phyloP scores from a whole-genome alignment of 1,140 invertebrate genomes.

The Brachionus angularis region DNA sequence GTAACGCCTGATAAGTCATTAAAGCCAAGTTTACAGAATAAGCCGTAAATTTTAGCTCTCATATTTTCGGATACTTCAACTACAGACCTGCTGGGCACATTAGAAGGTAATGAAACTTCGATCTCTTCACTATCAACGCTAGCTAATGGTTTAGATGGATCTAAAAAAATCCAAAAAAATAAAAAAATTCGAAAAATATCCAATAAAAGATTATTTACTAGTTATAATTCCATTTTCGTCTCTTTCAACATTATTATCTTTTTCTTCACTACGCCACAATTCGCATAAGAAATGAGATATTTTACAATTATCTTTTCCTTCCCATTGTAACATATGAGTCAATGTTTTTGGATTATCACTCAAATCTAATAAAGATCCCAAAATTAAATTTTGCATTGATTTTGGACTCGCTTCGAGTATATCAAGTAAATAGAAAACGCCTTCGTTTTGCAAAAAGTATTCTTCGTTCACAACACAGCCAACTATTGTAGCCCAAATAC shows the following conservation, averaged over 20 bases:
- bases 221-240: constrained; percentile 51
- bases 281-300: constrained; percentile 57
- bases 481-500: constrained; percentile 56
- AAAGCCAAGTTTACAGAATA: constrained; percentile 58
- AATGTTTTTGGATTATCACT: constrained; percentile 57
- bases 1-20: constrained; percentile 54
- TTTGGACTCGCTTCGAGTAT: constrained; percentile 56
- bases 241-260: constrained; percentile 52
- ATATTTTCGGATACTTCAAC: constrained; percentile 58
- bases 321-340: constrained; percentile 54
- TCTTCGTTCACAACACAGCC: constrained; percentile 56
- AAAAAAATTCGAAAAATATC: background rate
- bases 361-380: constrained; percentile 56
- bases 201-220: constrained; percentile 46
- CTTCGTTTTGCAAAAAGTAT: constrained; percentile 57
- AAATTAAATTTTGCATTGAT: constrained; percentile 55
- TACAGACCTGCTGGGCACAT: constrained; percentile 31
- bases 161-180: background rate
- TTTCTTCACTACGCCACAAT: constrained; percentile 57
- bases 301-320: constrained; percentile 50
- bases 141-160: constrained; percentile 10
- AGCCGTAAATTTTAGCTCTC: constrained; percentile 57
- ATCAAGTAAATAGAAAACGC: constrained; percentile 56
- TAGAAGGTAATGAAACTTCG: constrained; percentile 3
- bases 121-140: constrained; percentile 16